Conservation (phyloP, 2,113 vertebrate genomes). For the Barnardius zonarius region DNA sequence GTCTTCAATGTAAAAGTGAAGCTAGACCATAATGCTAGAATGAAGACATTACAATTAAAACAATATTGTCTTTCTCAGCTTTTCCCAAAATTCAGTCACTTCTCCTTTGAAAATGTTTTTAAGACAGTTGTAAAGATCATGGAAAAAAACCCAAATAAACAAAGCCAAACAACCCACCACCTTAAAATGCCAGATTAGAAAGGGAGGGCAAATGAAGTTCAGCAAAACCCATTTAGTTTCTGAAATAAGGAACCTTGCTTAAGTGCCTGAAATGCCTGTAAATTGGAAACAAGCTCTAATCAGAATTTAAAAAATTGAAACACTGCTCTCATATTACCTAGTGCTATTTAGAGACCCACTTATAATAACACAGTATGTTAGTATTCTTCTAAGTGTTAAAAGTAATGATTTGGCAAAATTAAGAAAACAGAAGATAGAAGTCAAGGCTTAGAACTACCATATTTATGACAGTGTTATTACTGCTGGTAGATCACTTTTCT, state of each 20-base stretch:
- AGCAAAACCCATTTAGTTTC: neutral
- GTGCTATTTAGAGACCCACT: neutral
- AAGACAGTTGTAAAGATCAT: neutral
- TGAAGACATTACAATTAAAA: neutral
- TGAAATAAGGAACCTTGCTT: neutral
- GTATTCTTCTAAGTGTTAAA: neutral
- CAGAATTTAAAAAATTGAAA: slow-evolving; percentile 5
- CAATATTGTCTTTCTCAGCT: neutral
- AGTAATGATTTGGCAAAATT: neutral
- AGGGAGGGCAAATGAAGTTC: neutral
- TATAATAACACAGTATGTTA: neutral
- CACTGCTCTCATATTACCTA: neutral
- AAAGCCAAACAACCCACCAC: neutral
- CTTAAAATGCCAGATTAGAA: neutral
- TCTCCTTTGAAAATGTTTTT: neutral
- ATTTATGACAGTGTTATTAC: slow-evolving; percentile 37
- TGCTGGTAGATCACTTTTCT: slow-evolving; percentile 31
- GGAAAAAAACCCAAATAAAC: neutral
- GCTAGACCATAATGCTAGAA: neutral
- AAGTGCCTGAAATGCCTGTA: neutral
- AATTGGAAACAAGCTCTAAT: neutral
- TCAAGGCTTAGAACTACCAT: neutral
- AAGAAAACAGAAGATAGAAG: neutral
- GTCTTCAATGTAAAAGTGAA: neutral
- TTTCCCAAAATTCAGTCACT: neutral